Evolutionary conservation across 2,113 vertebrate genomes (phyloP).

Genomic region (Syrmaticus mikado): DNA sequence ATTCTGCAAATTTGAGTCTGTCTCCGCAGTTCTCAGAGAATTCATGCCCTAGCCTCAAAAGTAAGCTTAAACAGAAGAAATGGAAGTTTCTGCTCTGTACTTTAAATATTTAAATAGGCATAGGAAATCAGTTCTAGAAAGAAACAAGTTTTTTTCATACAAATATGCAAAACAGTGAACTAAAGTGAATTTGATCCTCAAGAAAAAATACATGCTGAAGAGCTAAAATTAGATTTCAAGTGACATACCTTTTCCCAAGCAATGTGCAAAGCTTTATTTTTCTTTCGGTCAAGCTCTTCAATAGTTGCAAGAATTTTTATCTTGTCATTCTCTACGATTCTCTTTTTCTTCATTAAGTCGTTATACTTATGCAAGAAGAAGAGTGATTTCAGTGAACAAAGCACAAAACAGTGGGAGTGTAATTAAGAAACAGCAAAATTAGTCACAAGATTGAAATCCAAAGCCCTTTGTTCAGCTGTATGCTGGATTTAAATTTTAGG

Average conservation of each 20-base stretch:
- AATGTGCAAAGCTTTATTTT: conserved; percentile 88
- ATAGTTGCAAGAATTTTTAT: conserved; percentile 91
- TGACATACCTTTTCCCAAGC: conserved; percentile 94
- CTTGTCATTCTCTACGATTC: conserved; percentile 95
- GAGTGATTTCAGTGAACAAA: background rate
- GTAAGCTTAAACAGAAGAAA: background rate
- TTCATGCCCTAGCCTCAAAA: background rate
- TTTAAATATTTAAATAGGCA: background rate
- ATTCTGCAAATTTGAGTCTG: background rate
- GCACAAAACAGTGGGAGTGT: background rate
- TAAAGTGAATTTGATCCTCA: background rate
- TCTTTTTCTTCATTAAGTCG: conserved; percentile 93
- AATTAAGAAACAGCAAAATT: background rate
- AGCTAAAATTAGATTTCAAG: background rate
- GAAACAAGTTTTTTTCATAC: background rate
- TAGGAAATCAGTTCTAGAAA: background rate
- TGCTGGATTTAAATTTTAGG: background rate
- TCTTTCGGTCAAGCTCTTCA: conserved; percentile 92
- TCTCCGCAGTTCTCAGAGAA: background rate
- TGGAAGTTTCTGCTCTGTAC: background rate
- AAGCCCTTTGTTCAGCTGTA: background rate
- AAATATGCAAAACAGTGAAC: background rate
- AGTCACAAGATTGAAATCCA: background rate
- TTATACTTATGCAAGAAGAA: conserved; percentile 84
- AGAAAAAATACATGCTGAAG: background rate